Evolutionary conservation across 1,140 invertebrate species (phyloP), one percentile per base, ranked within the genome.

Genomic region (Calliopsis andreniformis): DNA sequence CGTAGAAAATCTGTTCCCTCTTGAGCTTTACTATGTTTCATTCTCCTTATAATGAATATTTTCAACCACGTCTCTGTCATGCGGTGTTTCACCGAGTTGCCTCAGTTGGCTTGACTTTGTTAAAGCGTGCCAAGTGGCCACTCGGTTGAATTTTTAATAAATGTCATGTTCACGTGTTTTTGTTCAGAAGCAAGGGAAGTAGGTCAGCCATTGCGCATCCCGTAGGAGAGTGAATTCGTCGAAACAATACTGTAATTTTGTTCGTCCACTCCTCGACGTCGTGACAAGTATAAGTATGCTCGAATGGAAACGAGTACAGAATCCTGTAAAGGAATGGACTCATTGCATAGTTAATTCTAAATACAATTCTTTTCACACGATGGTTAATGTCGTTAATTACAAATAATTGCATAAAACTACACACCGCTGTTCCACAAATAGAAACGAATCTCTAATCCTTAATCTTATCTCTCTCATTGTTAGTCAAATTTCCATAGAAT

Each of bases 61-160:
- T 75, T 67, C 64, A 51, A 59, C 69, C 43, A 28, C 20, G 69
- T n/a, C 45, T 63, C 45, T 32, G 25, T 51, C 69, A 45, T 35
- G 69, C 45, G 47, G 45, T 32, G 30, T 61, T 63, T 49, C 43
- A 30, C 32, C 45, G 28, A 56, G 18, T 30, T 75, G 7, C 30
- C 16, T 14, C 14, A 16, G 45, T 7, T 32, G 58, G 56, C 63
- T 42, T 47, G 28, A n/a, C 53, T 16, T 23, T 35, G 25, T 42
- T 39, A 53, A 61, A 69, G 42, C 78, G 59, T 62, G 58, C 75
- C 76, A 62, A 78, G 76, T 76, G 43, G 59, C 51, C 58, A 71
- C 68, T 78, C 75, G 69, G 35, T 66, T 78, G 70, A 78, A 78
- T 73, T 73, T 78, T 78, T 78, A 78, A 78, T 78, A 78, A 78